Conservation (phyloP, 2,113 vertebrate species). For the Corythaeola cristata region DNA sequence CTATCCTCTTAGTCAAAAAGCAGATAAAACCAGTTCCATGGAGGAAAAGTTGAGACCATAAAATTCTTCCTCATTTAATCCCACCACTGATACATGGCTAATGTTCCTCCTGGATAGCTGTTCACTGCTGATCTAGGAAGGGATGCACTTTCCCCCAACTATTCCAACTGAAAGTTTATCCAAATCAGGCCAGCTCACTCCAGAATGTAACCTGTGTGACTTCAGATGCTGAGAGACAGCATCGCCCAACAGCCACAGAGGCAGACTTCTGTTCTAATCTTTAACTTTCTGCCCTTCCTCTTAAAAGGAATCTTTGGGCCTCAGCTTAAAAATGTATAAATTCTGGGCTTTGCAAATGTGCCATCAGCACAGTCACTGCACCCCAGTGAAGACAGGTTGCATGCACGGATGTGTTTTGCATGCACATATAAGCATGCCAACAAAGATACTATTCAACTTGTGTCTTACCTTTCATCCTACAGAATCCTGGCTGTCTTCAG, state of each 20-base stretch:
- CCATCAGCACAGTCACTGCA: background rate
- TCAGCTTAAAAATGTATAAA: background rate
- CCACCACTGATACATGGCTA: background rate
- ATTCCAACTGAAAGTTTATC: background rate
- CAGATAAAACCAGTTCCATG: background rate
- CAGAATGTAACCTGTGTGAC: background rate
- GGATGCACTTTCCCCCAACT: background rate
- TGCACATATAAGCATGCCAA: background rate
- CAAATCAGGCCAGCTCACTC: background rate
- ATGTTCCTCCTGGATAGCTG: background rate
- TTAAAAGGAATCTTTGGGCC: background rate
- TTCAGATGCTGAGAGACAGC: background rate
- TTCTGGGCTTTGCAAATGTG: background rate
- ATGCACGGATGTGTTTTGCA: background rate
- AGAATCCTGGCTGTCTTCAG: slow-evolving; percentile 28
- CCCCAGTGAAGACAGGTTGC: background rate
- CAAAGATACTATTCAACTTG: background rate
- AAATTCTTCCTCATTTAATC: background rate
- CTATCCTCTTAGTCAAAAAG: background rate
- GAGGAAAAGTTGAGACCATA: background rate
- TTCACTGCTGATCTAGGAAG: background rate
- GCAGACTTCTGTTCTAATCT: background rate
- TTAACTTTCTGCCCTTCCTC: background rate
- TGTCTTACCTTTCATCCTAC: slow-evolving; percentile 2
- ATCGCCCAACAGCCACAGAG: fast-evolving